phyloP scores from a whole-genome alignment of 2,888 invertebrate genomes.

The Caenorhabditis becei region DNA sequence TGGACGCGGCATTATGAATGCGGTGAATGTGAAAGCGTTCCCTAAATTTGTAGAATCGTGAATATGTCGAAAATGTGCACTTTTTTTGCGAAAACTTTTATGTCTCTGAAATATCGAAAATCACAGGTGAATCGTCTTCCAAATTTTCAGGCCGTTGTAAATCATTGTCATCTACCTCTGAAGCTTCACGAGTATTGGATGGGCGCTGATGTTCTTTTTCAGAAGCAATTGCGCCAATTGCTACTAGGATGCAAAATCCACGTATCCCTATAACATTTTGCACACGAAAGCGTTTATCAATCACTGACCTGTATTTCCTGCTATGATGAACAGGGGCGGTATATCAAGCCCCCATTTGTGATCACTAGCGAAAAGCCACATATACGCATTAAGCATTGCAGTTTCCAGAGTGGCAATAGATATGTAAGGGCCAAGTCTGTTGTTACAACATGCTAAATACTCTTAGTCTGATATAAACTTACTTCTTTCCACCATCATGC shows the following conservation, averaged over 20 bases:
- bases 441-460: neutral
- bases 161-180: conserved; percentile 70
- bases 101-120: conserved; percentile 68
- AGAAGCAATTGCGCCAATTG: conserved; percentile 67
- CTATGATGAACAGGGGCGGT: conserved; percentile 56
- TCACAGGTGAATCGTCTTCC: conserved; percentile 73
- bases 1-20: no score
- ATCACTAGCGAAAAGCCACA: conserved; percentile 69
- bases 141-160: conserved; percentile 53
- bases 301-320: conserved; percentile 56
- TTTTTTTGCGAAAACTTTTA: conserved; percentile 30
- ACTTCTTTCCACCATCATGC: conserved; percentile 28
- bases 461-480: neutral
- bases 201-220: conserved; percentile 61
- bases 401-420: conserved; percentile 70
- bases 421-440: conserved; percentile 68
- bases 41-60: no score
- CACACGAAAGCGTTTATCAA: neutral
- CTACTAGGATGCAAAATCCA: conserved; percentile 61
- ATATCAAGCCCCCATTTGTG: conserved; percentile 67
- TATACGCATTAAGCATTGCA: conserved; percentile 72
- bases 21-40: no score
- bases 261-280: conserved; percentile 53
- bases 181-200: conserved; percentile 68
- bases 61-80: no score